Conservation (phyloP, 2,797 vertebrate genomes). For the Crenichthys baileyi region DNA sequence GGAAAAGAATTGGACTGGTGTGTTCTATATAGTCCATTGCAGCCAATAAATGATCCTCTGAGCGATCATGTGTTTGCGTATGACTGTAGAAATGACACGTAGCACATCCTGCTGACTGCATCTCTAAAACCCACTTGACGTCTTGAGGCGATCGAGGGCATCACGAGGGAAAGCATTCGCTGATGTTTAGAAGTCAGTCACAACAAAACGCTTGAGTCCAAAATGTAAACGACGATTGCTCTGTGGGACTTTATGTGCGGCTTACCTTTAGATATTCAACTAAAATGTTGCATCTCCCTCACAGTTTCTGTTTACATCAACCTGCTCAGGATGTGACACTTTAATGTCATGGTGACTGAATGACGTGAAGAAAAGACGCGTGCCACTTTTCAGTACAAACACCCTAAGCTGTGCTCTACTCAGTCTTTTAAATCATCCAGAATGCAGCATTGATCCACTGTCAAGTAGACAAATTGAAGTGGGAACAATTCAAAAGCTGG, state of each 20-base stretch:
- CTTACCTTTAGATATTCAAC: not conserved
- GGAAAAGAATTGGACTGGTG: not conserved
- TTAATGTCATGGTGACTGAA: not conserved
- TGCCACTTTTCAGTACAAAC: not conserved
- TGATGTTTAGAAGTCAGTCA: not conserved
- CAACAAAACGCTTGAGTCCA: not conserved
- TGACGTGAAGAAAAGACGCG: not conserved
- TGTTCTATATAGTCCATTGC: not conserved
- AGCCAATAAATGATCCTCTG: not conserved
- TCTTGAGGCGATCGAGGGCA: not conserved
- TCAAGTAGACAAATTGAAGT: conserved; percentile 14
- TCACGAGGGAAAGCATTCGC: conserved; percentile 8
- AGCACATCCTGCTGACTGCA: not conserved
- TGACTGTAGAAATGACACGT: not conserved
- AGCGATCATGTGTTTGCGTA: not conserved
- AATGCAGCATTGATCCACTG: conserved; percentile 3
- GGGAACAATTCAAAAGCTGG: conserved; percentile 33
- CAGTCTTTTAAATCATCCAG: conserved; percentile 16
- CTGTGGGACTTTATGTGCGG: not conserved
- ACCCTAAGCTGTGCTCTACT: not conserved
- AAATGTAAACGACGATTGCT: not conserved
- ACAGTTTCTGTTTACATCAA: not conserved
- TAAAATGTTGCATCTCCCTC: not conserved
- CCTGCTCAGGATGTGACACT: not conserved
- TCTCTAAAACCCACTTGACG: conserved; percentile 4